These are phyloP conservation scores for Mnemiopsis leidyi DNA, from an alignment of 37 sponge, comb jelly and placozoan genomes.

Conservation along the genomic window DNA sequence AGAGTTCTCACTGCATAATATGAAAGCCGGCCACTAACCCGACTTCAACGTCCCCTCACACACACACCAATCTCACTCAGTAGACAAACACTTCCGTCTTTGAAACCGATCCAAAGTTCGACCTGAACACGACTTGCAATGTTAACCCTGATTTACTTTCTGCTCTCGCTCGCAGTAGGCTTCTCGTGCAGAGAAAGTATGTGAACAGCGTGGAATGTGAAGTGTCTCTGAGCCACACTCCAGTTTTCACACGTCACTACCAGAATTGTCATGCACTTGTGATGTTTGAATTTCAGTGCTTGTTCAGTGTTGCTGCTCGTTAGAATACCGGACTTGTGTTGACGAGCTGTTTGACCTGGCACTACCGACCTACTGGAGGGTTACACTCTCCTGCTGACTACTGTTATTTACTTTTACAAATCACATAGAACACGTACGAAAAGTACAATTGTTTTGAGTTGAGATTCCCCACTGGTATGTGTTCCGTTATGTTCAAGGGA, in stretches of 20 bases:
- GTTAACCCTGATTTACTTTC: too few relatives aligned
- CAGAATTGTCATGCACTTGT: slow-evolving; percentile 7
- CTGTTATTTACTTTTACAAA: too few relatives aligned
- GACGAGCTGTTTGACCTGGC: neutral
- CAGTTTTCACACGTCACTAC: neutral
- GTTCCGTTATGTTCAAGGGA: too few relatives aligned
- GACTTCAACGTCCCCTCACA: neutral
- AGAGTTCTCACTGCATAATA: neutral
- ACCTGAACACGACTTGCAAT: too few relatives aligned
- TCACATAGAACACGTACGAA: too few relatives aligned
- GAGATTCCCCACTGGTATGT: too few relatives aligned
- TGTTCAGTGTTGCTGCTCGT: neutral
- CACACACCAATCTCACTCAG: neutral
- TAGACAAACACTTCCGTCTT: neutral
- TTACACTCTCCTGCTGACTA: too few relatives aligned
- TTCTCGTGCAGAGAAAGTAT: too few relatives aligned
- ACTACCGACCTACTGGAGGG: too few relatives aligned
- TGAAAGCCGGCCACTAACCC: neutral
- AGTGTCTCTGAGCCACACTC: neutral
- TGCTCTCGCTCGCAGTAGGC: too few relatives aligned
- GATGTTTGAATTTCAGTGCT: neutral
- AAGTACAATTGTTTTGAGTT: too few relatives aligned
- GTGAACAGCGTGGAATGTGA: neutral
- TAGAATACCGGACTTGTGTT: neutral
- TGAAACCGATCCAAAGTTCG: neutral